These are phyloP conservation scores for Perca flavescens DNA, from an alignment of 2,113 vertebrate species.

Conservation along the genomic window DNA sequence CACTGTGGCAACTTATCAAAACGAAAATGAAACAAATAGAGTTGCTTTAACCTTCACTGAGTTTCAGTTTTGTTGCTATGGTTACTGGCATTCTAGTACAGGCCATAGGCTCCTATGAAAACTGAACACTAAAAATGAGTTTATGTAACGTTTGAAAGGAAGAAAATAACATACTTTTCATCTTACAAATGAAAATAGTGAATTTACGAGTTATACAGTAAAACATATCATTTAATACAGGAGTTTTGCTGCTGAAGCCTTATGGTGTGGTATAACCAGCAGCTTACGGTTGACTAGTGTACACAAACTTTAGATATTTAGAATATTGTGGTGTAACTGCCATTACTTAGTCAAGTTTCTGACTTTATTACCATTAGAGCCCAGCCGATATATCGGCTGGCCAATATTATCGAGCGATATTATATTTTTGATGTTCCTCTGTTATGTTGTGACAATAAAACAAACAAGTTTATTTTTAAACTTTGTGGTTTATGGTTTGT, in stretches of 20 bases:
- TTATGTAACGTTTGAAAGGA: neutral
- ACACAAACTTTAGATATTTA: no score
- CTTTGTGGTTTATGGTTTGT: no score
- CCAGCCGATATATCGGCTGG: no score
- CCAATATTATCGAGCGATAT: no score
- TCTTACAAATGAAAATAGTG: neutral
- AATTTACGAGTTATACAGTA: neutral
- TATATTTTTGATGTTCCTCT: no score
- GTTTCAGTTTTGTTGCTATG: constrained; percentile 23
- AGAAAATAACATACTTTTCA: neutral
- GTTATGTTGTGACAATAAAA: no score
- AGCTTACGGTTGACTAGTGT: neutral
- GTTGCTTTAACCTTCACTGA: neutral
- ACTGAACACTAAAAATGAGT: neutral
- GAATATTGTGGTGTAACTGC: neutral
- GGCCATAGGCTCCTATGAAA: neutral
- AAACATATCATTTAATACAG: neutral
- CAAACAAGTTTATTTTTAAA: no score
- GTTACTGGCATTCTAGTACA: neutral
- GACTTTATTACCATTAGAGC: neutral
- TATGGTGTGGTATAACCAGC: neutral
- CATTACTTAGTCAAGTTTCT: neutral
- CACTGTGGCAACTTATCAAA: constrained; percentile 11
- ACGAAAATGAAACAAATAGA: constrained; percentile 2
- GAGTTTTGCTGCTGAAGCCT: neutral